Conservation (phyloP, 2,797 vertebrate species). For the Erpetoichthys calabaricus region DNA sequence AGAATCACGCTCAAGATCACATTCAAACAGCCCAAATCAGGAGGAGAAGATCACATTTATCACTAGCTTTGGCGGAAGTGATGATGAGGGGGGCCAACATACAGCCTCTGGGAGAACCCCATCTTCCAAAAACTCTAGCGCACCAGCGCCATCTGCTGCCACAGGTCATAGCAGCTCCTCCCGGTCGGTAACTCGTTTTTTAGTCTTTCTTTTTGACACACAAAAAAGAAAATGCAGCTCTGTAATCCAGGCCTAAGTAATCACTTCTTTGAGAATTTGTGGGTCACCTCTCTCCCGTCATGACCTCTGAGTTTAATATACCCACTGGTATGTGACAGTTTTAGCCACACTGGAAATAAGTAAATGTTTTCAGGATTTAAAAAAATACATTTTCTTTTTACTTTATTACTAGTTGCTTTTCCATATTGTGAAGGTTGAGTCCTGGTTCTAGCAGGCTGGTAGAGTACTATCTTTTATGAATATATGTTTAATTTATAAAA, state of each 20-base stretch:
- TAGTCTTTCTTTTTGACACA: conserved; percentile 41
- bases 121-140: conserved; percentile 47
- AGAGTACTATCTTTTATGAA: too few species aligned
- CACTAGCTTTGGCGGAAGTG: conserved; percentile 90
- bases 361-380: too few species aligned
- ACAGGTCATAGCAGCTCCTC: conserved; percentile 86
- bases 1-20: conserved; percentile 73
- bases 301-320: too few species aligned
- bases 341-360: too few species aligned
- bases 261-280: too few species aligned
- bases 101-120: conserved; percentile 37
- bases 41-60: conserved; percentile 93
- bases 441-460: too few species aligned
- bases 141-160: conserved; percentile 31
- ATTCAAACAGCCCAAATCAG: conserved; percentile 60
- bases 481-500: too few species aligned
- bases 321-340: too few species aligned
- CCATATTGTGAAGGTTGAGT: too few species aligned
- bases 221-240: background rate
- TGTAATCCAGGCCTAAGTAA: background rate
- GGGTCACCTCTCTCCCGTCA: too few species aligned
- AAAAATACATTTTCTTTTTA: too few species aligned
- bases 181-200: conserved; percentile 83
- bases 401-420: too few species aligned
- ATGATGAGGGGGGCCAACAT: conserved; percentile 56